phyloP scores from a whole-genome alignment of 2,888 invertebrate species.

The Ischnus inquisitorius region DNA sequence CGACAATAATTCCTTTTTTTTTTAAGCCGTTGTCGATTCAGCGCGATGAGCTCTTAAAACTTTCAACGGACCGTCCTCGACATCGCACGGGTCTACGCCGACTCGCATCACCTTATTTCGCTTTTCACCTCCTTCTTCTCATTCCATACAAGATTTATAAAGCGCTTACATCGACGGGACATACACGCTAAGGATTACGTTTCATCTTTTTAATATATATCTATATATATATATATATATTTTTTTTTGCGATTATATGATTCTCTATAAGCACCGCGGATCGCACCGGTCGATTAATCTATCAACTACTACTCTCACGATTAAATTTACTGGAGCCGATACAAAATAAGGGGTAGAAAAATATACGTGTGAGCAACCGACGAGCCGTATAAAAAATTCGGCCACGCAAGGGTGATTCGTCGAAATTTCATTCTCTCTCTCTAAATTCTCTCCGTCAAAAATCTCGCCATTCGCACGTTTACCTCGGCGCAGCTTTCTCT shows the following conservation, averaged over 20 bases:
- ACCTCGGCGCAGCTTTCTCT: neutral
- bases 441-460: neutral
- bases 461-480: neutral
- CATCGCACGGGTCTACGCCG: constrained; percentile 30
- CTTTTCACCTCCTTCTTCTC: constrained; percentile 21
- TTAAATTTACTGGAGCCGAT: constrained; percentile 64
- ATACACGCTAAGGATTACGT: constrained; percentile 57
- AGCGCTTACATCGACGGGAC: constrained; percentile 59
- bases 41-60: constrained; percentile 47
- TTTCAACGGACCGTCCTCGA: constrained; percentile 46
- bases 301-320: constrained; percentile 57
- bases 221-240: constrained; percentile 27
- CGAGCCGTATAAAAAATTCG: constrained; percentile 44
- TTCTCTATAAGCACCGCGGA: constrained; percentile 66
- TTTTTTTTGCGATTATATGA: constrained; percentile 54
- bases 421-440: constrained; percentile 32
- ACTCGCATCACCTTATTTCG: constrained; percentile 1
- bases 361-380: constrained; percentile 70
- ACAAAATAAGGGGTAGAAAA: constrained; percentile 71
- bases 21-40: constrained; percentile 61
- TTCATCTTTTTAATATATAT: constrained; percentile 15
- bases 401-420: constrained; percentile 45
- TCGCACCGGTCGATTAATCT: constrained; percentile 66
- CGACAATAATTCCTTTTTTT: constrained; percentile 45
- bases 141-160: constrained; percentile 53